Evolutionary conservation across 2,113 vertebrate species (phyloP).

Genomic region (Platycercus adscitus): DNA sequence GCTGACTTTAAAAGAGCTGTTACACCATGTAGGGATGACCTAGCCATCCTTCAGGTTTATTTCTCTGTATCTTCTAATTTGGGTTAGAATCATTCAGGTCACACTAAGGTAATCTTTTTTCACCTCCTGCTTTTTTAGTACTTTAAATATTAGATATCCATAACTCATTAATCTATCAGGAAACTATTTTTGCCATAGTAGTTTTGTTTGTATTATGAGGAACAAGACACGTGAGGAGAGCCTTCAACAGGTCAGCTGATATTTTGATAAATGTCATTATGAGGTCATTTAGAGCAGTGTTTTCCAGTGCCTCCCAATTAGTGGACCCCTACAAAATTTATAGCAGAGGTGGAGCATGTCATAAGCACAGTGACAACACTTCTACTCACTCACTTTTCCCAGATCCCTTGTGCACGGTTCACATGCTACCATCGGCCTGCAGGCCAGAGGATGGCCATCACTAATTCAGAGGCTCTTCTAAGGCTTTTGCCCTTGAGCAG

Average conservation of each 20-base stretch:
- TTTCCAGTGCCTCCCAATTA: background rate
- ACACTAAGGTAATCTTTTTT: background rate
- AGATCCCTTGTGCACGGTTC: background rate
- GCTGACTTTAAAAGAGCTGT: background rate
- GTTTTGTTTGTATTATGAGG: background rate
- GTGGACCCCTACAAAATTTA: background rate
- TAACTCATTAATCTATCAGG: background rate
- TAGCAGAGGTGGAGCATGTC: background rate
- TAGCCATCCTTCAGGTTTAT: background rate
- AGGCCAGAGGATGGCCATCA: background rate
- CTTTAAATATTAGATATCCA: background rate
- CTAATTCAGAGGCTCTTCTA: background rate
- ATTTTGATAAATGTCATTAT: background rate
- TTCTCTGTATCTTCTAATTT: background rate
- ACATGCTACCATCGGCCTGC: background rate
- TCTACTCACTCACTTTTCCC: background rate
- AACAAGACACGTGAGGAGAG: background rate
- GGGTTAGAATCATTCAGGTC: background rate
- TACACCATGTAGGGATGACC: background rate
- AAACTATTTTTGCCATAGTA: background rate
- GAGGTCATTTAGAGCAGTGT: background rate
- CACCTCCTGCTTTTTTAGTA: background rate
- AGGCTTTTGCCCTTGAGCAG: background rate
- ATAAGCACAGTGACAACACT: background rate
- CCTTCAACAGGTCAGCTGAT: background rate